Evolutionary conservation across 1,140 invertebrate genomes (phyloP).

Genomic region (Drosophila neocordata): DNA sequence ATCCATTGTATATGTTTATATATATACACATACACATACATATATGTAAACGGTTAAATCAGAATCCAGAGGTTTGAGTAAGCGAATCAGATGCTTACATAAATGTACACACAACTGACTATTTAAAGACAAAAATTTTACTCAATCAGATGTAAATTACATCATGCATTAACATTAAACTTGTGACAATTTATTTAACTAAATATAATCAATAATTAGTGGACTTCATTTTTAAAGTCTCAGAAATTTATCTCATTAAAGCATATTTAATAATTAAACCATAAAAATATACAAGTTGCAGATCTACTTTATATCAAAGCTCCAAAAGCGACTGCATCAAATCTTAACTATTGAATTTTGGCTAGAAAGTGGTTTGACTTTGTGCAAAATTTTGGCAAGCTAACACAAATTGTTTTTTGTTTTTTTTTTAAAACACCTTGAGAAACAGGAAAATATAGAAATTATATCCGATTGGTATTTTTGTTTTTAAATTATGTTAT

Average conservation of each 20-base stretch:
- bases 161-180: neutral
- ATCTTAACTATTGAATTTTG: neutral
- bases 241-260: no score
- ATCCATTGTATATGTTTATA: slow-evolving; percentile 33
- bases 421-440: neutral
- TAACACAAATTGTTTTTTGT: neutral
- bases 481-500: neutral
- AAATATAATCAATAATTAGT: no score
- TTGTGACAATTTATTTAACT: no score
- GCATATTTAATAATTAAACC: no score
- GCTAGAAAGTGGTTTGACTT: neutral
- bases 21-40: slow-evolving; percentile 2
- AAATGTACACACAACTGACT: neutral
- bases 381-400: neutral
- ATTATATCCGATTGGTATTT: neutral
- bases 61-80: neutral
- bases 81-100: neutral
- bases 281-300: neutral
- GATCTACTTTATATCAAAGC: neutral
- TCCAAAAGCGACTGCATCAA: neutral
- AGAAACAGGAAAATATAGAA: slow-evolving; percentile 7
- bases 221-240: no score
- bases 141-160: slow-evolving; percentile 6
- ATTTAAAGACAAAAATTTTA: neutral
- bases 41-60: slow-evolving; percentile 25